These are phyloP conservation scores for Bhutanitis thaidina DNA, from an alignment of 2,888 invertebrate genomes.

Conservation along the genomic window DNA sequence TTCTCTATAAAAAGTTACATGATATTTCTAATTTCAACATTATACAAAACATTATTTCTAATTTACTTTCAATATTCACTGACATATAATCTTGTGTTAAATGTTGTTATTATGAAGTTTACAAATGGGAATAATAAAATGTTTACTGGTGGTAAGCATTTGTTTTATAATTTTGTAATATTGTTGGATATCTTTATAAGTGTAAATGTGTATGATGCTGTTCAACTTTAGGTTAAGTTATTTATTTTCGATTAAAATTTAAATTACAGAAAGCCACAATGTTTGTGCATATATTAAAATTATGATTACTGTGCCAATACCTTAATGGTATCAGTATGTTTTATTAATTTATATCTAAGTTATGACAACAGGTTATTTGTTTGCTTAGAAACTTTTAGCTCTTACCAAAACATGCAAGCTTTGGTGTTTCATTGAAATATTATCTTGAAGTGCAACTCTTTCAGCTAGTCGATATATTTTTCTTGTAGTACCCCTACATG, in stretches of 20 bases:
- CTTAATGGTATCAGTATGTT: background rate
- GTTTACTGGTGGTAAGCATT: background rate
- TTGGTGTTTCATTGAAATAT: too few relatives aligned
- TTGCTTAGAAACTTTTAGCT: too few relatives aligned
- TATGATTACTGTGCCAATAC: background rate
- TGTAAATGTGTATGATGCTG: conserved; percentile 32
- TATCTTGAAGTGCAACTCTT: background rate
- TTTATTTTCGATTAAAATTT: conserved; percentile 35
- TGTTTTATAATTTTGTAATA: conserved; percentile 28
- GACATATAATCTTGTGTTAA: background rate
- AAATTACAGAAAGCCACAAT: background rate
- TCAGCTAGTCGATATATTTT: background rate
- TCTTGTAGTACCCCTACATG: too few relatives aligned
- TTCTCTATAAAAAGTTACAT: background rate
- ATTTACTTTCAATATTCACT: background rate
- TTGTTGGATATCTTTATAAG: conserved; percentile 25
- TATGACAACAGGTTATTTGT: too few relatives aligned
- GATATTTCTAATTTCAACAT: background rate
- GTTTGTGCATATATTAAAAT: background rate
- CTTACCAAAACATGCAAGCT: too few relatives aligned
- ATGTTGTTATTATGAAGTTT: background rate
- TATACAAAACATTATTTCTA: too few relatives aligned
- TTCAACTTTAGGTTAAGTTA: conserved; percentile 27
- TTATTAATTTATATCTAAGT: too few relatives aligned
- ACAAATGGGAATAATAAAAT: background rate